Base-by-base conservation (phyloP, 2,113 vertebrate genomes). In the Antidorcas marsupialis region DNA sequence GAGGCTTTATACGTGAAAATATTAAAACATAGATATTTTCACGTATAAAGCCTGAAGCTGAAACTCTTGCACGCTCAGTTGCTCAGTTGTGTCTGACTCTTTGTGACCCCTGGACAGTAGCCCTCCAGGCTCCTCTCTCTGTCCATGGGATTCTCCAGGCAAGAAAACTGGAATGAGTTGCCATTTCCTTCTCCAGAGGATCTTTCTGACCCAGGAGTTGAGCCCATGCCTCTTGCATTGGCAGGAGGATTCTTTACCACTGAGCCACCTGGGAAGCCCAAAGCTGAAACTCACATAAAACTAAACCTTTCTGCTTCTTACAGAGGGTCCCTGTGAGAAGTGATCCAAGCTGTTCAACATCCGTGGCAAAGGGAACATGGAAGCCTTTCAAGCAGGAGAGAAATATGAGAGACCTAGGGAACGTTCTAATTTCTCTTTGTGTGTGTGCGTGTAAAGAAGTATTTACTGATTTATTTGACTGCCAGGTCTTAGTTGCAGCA, bases 231-330 rank as follows among this genome's bases (percentile, higher is more conserved):
- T 76, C 71, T 76, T 76, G 71, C 12, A 76, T 4, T 76, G 71
- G 39, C 23, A 43, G 23, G 71, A 0, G 0, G 39, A 76, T 76
- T 76, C 71, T 76, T 76, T 76, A 76, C 39, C 71, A 76, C 5
- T 43, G 71, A 39, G 71, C 71, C 36, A 25, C 21, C 23, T 43
- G 71, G 71, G 71, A 76, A 76, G 12, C 39, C 23, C 0, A 2
- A 76, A 76, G 23, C 23, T 43, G 39, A 76, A 76, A 76, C 71
- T 76, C 23, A 27, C 23, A 76, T 43, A 76, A 76, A 43, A 76
- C 13, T 59, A 96, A 95, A 92, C 57, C 79, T 86, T 92, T 96
- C 45, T 83, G 47, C 52, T 92, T 81, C 14, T n/a, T 91, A 52
- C 25, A 23, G 27, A 16, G 25, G 0, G 10, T 82, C n/a, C 43